Evolutionary conservation across 92 coral and sea anemone genomes (phyloP).

Genomic region (Parazoanthus darwini): DNA sequence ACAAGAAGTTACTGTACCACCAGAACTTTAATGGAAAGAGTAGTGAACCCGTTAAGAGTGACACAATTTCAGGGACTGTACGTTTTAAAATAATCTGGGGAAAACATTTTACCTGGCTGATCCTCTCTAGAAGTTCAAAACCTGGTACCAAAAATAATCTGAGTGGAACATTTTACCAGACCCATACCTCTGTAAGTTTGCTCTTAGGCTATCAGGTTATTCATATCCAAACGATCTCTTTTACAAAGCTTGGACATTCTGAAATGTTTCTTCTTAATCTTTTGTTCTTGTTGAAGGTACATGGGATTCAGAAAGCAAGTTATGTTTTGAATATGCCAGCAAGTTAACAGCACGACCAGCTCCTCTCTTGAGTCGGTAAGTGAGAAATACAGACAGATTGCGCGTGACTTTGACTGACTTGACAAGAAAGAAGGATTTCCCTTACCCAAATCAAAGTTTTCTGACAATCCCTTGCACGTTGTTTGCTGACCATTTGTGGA

Average conservation of each 20-base stretch:
- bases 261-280: background rate
- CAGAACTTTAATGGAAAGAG: too few species aligned
- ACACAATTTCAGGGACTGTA: too few species aligned
- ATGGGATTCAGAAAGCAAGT: slow-evolving; percentile 78
- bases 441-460: too few species aligned
- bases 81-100: too few species aligned
- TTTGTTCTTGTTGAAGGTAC: slow-evolving; percentile 47
- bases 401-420: background rate
- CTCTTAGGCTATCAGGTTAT: background rate
- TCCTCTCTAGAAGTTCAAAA: background rate
- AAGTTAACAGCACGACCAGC: slow-evolving; percentile 47
- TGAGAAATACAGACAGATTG: background rate
- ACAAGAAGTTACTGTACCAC: too few species aligned
- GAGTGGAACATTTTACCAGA: too few species aligned
- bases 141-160: too few species aligned
- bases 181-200: background rate
- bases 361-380: slow-evolving; percentile 75
- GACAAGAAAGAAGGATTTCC: too few species aligned
- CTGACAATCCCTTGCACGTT: too few species aligned
- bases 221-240: background rate
- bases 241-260: background rate
- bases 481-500: too few species aligned
- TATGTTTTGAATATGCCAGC: slow-evolving; percentile 75
- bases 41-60: too few species aligned
- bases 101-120: too few species aligned